Evolutionary conservation across 1,140 invertebrate genomes (phyloP).

Genomic region (Camponotus pennsylvanicus): DNA sequence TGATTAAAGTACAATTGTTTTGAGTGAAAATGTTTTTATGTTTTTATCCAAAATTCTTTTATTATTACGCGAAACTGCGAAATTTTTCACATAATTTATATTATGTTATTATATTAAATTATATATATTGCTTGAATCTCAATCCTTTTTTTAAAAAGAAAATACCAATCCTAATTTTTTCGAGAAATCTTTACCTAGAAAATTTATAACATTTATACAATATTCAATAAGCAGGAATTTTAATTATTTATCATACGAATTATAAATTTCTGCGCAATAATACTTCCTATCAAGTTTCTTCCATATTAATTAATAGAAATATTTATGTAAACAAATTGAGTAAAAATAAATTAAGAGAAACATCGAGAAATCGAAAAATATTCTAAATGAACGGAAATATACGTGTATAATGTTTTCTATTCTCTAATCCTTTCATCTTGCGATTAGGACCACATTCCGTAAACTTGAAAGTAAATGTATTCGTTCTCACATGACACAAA

Average conservation of each 20-base stretch:
- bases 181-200: neutral
- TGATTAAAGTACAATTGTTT: neutral
- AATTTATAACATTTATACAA: neutral
- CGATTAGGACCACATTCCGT: neutral
- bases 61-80: neutral
- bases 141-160: neutral
- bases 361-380: too few relatives aligned
- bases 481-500: neutral
- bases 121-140: neutral
- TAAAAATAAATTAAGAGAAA: neutral
- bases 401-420: neutral
- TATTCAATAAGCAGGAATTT: neutral
- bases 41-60: neutral
- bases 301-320: neutral
- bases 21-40: neutral
- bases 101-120: neutral
- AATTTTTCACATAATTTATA: neutral
- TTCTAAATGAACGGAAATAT: neutral
- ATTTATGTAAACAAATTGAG: neutral
- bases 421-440: neutral
- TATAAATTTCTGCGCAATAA: neutral
- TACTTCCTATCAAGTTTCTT: neutral
- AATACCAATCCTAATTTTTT: neutral
- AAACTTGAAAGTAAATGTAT: neutral
- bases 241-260: neutral